Evolutionary conservation across 2,888 invertebrate species (phyloP), one percentile per base, ranked within the genome.

Genomic region (Apeira syringaria): DNA sequence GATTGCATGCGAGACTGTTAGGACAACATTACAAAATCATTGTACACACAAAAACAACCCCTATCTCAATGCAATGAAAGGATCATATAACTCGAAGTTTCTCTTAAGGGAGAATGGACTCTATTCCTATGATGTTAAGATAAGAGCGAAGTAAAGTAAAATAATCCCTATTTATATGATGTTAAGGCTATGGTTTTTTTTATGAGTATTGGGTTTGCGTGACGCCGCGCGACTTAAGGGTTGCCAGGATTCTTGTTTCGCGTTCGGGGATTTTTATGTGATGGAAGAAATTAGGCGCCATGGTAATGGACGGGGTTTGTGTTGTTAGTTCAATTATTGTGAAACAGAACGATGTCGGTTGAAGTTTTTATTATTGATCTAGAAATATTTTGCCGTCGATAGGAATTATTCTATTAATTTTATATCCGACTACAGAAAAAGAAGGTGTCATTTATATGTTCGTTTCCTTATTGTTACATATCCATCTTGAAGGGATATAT

Each of bases 1-100:
- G 54, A 61, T 59, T 57, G 54, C 62, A 64, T 47, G 61, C 54
- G 30, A 49, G 41, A 35, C 24, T 37, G 34, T 37, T 36, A 46
- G 42, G 32, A 31, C 36, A 50, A 40, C 31, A 37, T 33, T n/a
- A 40, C 31, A 27, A 22, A 32, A 31, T 12, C n/a, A 5, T n/a
- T 7, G 2, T 7, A 20, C 31, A 35, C 35, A 11, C 34, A 20
- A 52, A 45, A 52, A 32, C 29, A 29, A 32, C 32, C 44, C 30
- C 24, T 53, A 48, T 44, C 32, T 24, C 30, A 50, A 30, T 32
- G 33, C 6, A 17, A 7, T 5, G 26, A 12, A 27, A 31, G 28
- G 18, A 29, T 31, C 4, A 11, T 11, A n/a, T n/a, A n/a, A n/a
- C n/a, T n/a, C n/a, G n/a, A n/a, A n/a, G n/a, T n/a, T n/a, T n/a